Conservation (phyloP, 2,888 invertebrate species). For the Andrena praecox region DNA sequence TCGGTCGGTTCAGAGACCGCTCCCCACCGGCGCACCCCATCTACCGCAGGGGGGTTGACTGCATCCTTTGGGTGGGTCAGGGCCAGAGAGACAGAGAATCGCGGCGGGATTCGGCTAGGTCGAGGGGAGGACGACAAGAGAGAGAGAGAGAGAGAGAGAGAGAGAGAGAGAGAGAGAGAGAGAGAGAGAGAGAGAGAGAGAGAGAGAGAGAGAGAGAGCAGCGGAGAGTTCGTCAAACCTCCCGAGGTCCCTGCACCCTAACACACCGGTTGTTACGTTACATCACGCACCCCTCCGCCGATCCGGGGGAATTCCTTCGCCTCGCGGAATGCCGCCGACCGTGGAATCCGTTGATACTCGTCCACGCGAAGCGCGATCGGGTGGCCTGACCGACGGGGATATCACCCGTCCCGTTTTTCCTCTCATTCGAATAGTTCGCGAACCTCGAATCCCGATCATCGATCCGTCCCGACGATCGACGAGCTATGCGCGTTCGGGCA, state of each 20-base stretch:
- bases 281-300: slow-evolving; percentile 23
- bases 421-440: neutral
- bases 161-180: neutral
- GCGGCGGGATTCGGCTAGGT: slow-evolving; percentile 64
- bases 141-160: slow-evolving; percentile 63
- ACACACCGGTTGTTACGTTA: slow-evolving; percentile 21
- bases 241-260: slow-evolving; percentile 75
- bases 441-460: neutral
- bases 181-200: too few species aligned
- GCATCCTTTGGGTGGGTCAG: slow-evolving; percentile 84
- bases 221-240: slow-evolving; percentile 76
- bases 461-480: neutral
- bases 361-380: slow-evolving; percentile 22
- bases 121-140: slow-evolving; percentile 49
- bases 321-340: slow-evolving; percentile 40
- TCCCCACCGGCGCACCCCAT: slow-evolving; percentile 64
- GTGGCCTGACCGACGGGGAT: slow-evolving; percentile 1
- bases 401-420: slow-evolving; percentile 4
- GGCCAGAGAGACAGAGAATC: slow-evolving; percentile 76
- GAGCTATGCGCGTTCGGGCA: neutral
- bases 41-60: slow-evolving; percentile 68
- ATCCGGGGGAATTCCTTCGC: slow-evolving; percentile 58
- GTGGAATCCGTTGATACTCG: slow-evolving; percentile 41
- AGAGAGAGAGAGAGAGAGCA: neutral
- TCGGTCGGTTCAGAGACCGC: slow-evolving; percentile 67